Evolutionary conservation across 2,888 invertebrate genomes (phyloP).

Genomic region (Drosophila paranaensis): DNA sequence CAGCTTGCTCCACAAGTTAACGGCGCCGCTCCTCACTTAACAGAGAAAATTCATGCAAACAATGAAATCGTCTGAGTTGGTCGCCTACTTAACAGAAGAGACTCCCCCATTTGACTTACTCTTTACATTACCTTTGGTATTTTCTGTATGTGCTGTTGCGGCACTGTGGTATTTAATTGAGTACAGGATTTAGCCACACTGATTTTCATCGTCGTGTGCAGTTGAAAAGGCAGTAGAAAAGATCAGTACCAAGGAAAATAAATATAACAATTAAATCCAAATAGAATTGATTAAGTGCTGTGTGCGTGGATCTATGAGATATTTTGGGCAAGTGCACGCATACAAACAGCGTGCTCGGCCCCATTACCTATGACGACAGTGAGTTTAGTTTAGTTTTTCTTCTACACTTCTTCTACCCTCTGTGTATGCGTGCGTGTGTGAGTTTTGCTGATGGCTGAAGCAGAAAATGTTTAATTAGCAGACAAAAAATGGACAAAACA

Average conservation of each 20-base stretch:
- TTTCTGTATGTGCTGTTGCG: conserved; percentile 38
- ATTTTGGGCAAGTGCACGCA: conserved; percentile 55
- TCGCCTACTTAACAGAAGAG: conserved; percentile 11
- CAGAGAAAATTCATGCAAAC: neutral
- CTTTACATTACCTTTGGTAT: conserved; percentile 28
- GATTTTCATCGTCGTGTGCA: conserved; percentile 59
- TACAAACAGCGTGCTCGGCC: conserved; percentile 56
- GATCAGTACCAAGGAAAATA: conserved; percentile 60
- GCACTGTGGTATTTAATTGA: conserved; percentile 38
- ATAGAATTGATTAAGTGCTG: conserved; percentile 59
- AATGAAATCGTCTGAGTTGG: neutral
- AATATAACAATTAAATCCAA: conserved; percentile 48
- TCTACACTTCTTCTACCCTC: conserved; percentile 48
- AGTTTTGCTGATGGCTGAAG: conserved; percentile 68
- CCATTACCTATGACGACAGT: conserved; percentile 74
- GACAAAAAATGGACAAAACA: conserved; percentile 53
- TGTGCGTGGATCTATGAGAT: conserved; percentile 55
- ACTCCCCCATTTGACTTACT: conserved; percentile 6
- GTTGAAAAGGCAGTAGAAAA: conserved; percentile 68
- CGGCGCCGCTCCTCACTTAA: neutral
- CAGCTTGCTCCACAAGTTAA: neutral
- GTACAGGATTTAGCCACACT: conserved; percentile 38
- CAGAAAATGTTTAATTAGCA: conserved; percentile 77
- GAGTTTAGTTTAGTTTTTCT: conserved; percentile 72
- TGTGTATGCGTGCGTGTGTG: conserved; percentile 62